These are phyloP conservation scores for Gobio occitaniae DNA, from an alignment of 2,797 vertebrate species.

Conservation along the genomic window DNA sequence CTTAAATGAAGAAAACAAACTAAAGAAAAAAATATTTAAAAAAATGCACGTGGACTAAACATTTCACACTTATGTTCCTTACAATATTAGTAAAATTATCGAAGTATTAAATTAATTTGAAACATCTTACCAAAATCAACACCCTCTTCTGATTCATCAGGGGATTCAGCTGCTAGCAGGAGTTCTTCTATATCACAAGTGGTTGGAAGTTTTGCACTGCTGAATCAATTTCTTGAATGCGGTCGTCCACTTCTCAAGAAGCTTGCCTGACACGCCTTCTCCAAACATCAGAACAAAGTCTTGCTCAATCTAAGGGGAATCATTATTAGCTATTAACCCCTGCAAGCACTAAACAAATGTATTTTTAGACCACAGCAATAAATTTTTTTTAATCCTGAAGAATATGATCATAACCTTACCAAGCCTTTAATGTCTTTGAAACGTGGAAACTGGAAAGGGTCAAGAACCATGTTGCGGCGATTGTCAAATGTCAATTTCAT, in stretches of 20 bases:
- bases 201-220: slow-evolving; percentile 55
- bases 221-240: slow-evolving; percentile 57
- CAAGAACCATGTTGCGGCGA: slow-evolving; percentile 55
- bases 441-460: slow-evolving; percentile 55
- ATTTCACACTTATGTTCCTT: no score
- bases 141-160: neutral
- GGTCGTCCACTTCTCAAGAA: slow-evolving; percentile 52
- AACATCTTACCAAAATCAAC: no score
- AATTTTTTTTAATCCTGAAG: neutral
- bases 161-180: slow-evolving; percentile 52
- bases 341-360: neutral
- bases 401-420: slow-evolving; percentile 50
- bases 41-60: slow-evolving; percentile 15
- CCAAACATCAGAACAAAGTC: slow-evolving; percentile 59
- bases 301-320: slow-evolving; percentile 7
- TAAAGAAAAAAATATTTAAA: neutral
- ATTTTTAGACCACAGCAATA: neutral
- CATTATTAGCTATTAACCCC: no score
- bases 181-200: slow-evolving; percentile 56
- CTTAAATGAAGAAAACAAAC: slow-evolving; percentile 24
- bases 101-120: no score
- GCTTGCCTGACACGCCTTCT: slow-evolving; percentile 44
- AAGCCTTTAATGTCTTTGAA: slow-evolving; percentile 63
- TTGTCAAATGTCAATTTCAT: slow-evolving; percentile 62
- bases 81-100: neutral